Evolutionary conservation across 2,888 invertebrate species (phyloP), one percentile per base, ranked within the genome.

Genomic region (Habrosyne pyritoides): DNA sequence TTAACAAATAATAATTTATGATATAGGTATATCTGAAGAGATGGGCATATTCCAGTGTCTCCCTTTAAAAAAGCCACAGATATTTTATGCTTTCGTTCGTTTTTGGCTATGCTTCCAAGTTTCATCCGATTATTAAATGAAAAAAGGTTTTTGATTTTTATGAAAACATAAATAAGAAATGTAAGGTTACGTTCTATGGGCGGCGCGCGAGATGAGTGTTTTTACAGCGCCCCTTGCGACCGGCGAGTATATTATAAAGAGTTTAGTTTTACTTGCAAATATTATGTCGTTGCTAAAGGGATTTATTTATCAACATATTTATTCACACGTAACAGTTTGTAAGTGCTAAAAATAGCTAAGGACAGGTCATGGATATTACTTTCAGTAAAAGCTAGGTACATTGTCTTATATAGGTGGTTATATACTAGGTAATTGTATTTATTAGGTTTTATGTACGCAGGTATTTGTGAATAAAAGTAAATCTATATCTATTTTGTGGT

Each of bases 121-220:
- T 24, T 24, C 24, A 24, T 24, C 7, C 24, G 24, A 24, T 7
- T 24, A 24, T 24, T 24, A 24, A 24, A 24, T 7, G 24, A 36
- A 36, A 36, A 36, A 14, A 1, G 42, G 0, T 2, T 18, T 14
- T 14, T n/a, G n/a, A n/a, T 42, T 18, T 8, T 42, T 2, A 18
- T 14, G 3, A 18, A 59, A 47, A 49, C 8, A 54, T 63, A 54
- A 52, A 59, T 63, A 10, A 42, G 47, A 51, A 54, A 47, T 53
- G 57, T 60, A 69, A 74, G 72, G 69, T 75, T 53, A 52, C 53
- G 53, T 69, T 56, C 72, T 80, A 67, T 59, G 66, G 60, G 61
- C 21, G 47, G 21, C 48, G 46, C 48, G 46, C 18, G 51, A 52
- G 55, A 36, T 28, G 66, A 79, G 79, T 80, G 81, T 81, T 84